phyloP scores from a whole-genome alignment of 2,113 vertebrate species.

The Oriolus oriolus region DNA sequence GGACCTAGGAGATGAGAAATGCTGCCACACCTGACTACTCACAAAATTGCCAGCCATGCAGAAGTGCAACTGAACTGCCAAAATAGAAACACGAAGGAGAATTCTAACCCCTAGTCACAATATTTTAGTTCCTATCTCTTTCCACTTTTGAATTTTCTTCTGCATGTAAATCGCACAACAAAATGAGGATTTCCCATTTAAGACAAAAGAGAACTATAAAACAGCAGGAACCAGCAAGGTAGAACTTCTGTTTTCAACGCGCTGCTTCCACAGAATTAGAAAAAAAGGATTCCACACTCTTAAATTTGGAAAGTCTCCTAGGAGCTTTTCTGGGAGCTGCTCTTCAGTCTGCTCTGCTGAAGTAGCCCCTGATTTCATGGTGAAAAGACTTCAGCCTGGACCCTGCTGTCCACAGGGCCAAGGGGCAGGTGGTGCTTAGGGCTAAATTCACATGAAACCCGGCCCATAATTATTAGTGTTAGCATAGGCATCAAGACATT shows the following conservation, averaged over 20 bases:
- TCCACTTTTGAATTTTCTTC: not conserved
- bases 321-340: not conserved
- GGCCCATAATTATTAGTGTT: not conserved
- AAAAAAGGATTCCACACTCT: not conserved
- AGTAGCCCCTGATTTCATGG: not conserved
- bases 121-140: not conserved
- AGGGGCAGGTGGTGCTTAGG: not conserved
- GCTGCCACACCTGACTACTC: not conserved
- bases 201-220: not conserved
- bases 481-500: not conserved
- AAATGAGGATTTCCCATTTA: not conserved
- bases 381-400: not conserved
- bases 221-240: not conserved
- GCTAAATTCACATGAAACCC: not conserved
- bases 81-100: not conserved
- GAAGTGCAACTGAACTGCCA: not conserved
- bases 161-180: not conserved
- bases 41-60: not conserved
- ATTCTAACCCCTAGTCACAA: not conserved
- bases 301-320: not conserved
- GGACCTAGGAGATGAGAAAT: not conserved
- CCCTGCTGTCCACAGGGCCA: not conserved
- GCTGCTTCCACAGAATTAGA: not conserved
- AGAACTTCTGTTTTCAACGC: not conserved
- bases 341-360: not conserved